These are phyloP conservation scores for Calameuta pallipes DNA, from an alignment of 2,888 invertebrate genomes.

Conservation along the genomic window DNA sequence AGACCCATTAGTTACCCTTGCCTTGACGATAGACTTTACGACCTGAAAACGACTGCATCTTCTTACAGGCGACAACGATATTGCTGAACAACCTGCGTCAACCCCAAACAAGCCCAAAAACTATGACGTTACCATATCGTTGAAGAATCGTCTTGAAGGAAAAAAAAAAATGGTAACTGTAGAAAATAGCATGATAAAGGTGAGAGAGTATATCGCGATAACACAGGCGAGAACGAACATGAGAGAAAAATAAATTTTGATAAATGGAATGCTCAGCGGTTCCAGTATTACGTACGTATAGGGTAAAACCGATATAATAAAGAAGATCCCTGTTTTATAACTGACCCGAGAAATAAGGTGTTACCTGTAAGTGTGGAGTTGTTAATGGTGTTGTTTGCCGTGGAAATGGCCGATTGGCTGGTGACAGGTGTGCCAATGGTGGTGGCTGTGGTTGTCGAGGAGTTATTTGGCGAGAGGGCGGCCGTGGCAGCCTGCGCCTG, in stretches of 20 bases:
- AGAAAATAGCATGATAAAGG: neutral
- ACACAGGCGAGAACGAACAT: neutral
- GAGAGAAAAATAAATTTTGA: neutral
- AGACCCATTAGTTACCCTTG: neutral
- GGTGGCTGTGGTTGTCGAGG: slow-evolving; percentile 60
- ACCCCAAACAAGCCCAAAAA: neutral
- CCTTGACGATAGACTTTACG: neutral
- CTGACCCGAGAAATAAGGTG: slow-evolving; percentile 51
- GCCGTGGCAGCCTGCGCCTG: slow-evolving; percentile 57
- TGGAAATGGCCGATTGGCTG: slow-evolving; percentile 64
- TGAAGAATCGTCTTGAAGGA: neutral
- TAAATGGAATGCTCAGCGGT: neutral
- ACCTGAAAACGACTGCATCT: neutral
- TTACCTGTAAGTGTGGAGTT: slow-evolving; percentile 65
- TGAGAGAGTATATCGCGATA: neutral
- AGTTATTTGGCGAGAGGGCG: slow-evolving; percentile 61
- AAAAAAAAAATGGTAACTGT: neutral
- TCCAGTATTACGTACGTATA: neutral
- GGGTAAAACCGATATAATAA: neutral
- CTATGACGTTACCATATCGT: neutral
- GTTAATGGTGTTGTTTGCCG: slow-evolving; percentile 65
- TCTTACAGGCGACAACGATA: neutral
- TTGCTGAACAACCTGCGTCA: neutral
- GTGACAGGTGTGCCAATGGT: slow-evolving; percentile 60
- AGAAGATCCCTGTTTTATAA: slow-evolving; percentile 27